Evolutionary conservation across 30 jellyfish, hydroid and myxozoan species (phyloP), one percentile per base, ranked within the genome.

Genomic region (Rhopilema esculentum): DNA sequence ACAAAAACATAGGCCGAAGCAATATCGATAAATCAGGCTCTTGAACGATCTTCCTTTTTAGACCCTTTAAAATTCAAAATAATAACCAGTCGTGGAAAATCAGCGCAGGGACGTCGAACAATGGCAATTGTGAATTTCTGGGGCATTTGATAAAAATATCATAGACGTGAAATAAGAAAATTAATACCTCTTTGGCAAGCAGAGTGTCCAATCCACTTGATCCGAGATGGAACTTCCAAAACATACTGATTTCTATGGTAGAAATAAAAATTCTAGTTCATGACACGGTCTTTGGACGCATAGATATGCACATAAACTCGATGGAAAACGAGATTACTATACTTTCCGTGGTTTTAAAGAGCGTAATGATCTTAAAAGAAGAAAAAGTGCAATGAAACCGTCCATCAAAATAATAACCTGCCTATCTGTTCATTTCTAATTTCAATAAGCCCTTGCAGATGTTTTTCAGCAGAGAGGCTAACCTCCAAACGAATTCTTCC

Each of bases 201-300:
- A 90, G 52, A 24, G 97, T 90, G 53, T 90, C 97, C 63, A 90
- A 61, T 24, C 97, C 97, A 75, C 93, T 79, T 50, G 97, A 26
- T 19, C 67, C 87, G 19, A 90, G 79, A 74, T 83, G 93, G 76
- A 90, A 90, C 61, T 90, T 90, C 97, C 97, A 90, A 51, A 90
- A 90, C 97, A 90, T 90, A 30, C 32, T 86, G 86, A 16, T 22
- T 67, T 49, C 83, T 79, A 19, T n/a, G 32, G 27, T 0, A 32
- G 27, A 79, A 27, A 1, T 1, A 57, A 12, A 62, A 1, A 40
- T n/a, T 0, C 0, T 72, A 30, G 25, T 18, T 29, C 69, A 72
- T 0, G 17, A 23, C 0, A 23, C 2, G 12, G 23, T 66, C 6
- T 40, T 40, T 12, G 12, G 12, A 2, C 9, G 57, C 57, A 40